Evolutionary conservation across 2,888 invertebrate species (phyloP).

Genomic region (Tethea ocularis): DNA sequence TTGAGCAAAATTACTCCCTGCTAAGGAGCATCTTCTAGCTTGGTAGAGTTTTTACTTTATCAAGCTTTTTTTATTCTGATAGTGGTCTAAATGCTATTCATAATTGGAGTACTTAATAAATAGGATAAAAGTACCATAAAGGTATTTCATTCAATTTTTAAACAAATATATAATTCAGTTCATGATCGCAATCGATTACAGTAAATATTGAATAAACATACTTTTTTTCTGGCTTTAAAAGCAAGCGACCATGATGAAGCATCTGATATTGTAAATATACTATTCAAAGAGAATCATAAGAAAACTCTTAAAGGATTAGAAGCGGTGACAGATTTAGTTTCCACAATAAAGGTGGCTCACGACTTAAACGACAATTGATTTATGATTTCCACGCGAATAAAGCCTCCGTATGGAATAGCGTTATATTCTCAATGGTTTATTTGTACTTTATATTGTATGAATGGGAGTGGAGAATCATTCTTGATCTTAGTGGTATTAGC

Average conservation of each 20-base stretch:
- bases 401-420: constrained; percentile 33
- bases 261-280: constrained; percentile 27
- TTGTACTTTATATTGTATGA: constrained; percentile 26
- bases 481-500: constrained; percentile 6
- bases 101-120: too few species aligned
- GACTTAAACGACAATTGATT: constrained; percentile 69
- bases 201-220: too few species aligned
- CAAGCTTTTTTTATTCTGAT: too few species aligned
- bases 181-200: background rate
- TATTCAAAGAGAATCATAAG: constrained; percentile 55
- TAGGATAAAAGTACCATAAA: too few species aligned
- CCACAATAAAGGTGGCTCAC: constrained; percentile 62
- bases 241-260: background rate
- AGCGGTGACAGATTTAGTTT: constrained; percentile 70
- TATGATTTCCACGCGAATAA: constrained; percentile 74
- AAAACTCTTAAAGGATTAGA: constrained; percentile 76
- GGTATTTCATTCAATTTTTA: too few species aligned
- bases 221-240: background rate
- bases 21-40: too few species aligned
- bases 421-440: constrained; percentile 28
- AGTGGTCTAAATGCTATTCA: too few species aligned
- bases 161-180: too few species aligned
- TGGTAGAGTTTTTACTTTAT: too few species aligned
- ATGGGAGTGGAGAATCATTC: constrained; percentile 36
- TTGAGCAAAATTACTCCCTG: too few species aligned